These are phyloP conservation scores for Prunella himalayana DNA, from an alignment of 2,113 vertebrate species.

Conservation along the genomic window DNA sequence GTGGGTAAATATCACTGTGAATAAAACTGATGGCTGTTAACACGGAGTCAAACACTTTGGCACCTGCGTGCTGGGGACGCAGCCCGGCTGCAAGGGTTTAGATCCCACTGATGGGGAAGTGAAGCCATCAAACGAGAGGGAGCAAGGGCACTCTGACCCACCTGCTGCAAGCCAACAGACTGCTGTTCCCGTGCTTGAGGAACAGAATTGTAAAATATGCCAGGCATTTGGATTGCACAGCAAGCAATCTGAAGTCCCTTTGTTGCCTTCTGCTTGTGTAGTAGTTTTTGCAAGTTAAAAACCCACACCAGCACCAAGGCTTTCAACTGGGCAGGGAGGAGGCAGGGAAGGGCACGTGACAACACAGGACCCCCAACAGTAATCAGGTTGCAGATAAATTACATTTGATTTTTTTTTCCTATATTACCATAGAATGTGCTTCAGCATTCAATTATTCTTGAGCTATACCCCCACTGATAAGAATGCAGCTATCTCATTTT, in stretches of 20 bases:
- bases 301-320: not conserved
- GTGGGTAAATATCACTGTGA: not conserved
- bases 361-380: not conserved
- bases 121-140: not conserved
- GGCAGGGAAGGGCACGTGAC: rapidly evolving
- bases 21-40: not conserved
- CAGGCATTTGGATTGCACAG: not conserved
- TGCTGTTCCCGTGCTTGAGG: not conserved
- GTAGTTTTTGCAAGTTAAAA: not conserved
- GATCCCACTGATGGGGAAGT: not conserved
- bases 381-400: not conserved
- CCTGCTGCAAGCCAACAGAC: not conserved
- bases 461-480: not conserved
- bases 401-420: not conserved
- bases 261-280: not conserved
- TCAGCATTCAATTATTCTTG: not conserved
- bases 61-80: not conserved
- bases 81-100: not conserved
- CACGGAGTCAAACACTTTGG: rapidly evolving
- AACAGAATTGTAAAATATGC: not conserved
- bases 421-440: not conserved
- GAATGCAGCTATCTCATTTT: not conserved
- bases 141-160: not conserved
- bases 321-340: not conserved
- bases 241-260: not conserved